Conservation (phyloP, 2,797 vertebrate genomes). For the Prionace glauca region DNA sequence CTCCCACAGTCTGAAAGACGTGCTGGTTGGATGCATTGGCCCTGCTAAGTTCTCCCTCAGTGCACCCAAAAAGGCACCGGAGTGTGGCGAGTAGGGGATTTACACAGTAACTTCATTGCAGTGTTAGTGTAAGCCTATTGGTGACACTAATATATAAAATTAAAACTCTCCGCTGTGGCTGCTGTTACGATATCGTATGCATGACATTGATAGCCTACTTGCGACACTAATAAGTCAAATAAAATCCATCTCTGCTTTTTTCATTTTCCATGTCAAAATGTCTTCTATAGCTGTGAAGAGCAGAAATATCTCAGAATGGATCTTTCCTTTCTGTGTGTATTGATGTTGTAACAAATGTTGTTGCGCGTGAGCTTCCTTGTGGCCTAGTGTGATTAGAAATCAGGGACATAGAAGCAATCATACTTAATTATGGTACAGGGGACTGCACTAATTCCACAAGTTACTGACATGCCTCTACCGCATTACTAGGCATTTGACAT, state of each 20-base stretch:
- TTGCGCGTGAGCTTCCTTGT: not conserved
- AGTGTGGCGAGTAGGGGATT: no score
- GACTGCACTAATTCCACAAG: not conserved
- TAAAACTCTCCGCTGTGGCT: no score
- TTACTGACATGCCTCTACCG: not conserved
- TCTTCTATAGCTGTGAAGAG: not conserved
- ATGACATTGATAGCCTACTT: no score
- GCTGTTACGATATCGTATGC: no score
- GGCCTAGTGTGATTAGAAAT: not conserved
- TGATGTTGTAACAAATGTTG: not conserved
- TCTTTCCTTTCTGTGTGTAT: not conserved
- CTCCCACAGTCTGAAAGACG: no score
- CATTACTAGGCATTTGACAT: not conserved
- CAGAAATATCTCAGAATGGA: not conserved
- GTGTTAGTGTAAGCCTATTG: no score
- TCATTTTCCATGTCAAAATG: not conserved
- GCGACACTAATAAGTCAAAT: no score
- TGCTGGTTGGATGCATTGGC: no score
- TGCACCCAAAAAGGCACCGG: no score
- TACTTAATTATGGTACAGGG: not conserved
- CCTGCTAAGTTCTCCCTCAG: no score
- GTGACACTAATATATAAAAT: no score
- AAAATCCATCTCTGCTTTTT: not conserved
- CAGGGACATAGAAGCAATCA: not conserved
- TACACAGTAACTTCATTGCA: no score